Base-by-base conservation (phyloP, 2,797 vertebrate species). In the Euthynnus affinis region DNA sequence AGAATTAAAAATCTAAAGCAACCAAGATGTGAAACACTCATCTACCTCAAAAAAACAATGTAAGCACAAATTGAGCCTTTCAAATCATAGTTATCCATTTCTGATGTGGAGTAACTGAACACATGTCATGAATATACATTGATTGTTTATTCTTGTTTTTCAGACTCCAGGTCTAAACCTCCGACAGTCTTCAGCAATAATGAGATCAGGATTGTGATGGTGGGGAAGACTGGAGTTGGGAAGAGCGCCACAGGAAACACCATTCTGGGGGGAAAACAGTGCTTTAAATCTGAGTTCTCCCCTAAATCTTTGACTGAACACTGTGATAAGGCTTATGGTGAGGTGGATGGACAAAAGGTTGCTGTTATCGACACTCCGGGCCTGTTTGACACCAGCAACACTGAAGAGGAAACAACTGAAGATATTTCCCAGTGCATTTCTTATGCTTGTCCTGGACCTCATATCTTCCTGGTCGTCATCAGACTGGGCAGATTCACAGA, bases 381-480 rank as follows among this genome's bases (percentile, higher is more conserved):
- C 37, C 37, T 79, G 69, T 79, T 73, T 56, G 69, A 79, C 56
- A 73, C 68, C 23, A 44, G 25, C 2, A 2, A 0, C 6, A 9
- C 14, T n/a, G 2, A 66, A n/a, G 2, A 25, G 12, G 5, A 1
- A 23, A 66, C 46, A 6, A 0, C 0, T 4, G 10, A 4, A 15
- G 2, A 53, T 23, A 32, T 72, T 8, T 0, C 0, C 1, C 62
- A 79, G 56, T 4, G 70, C 37, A 56, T 67, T 15, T 9, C 17
- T 22, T 73, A 15, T 46, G 53, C 76, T 23, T n/a, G 69, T 57
- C 71, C 71, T 57, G 71, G 71, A 65, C 71, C 71, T 4, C 71
- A 74, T 3, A 1, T 74, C 40, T 74, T 74, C 42, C 52, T 74
- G 42, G 0, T 74, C 1, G 0, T 74, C 12, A 49, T 74, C 61